Conservation (phyloP, 1,140 invertebrate genomes). For the Drosophila micromelanica region DNA sequence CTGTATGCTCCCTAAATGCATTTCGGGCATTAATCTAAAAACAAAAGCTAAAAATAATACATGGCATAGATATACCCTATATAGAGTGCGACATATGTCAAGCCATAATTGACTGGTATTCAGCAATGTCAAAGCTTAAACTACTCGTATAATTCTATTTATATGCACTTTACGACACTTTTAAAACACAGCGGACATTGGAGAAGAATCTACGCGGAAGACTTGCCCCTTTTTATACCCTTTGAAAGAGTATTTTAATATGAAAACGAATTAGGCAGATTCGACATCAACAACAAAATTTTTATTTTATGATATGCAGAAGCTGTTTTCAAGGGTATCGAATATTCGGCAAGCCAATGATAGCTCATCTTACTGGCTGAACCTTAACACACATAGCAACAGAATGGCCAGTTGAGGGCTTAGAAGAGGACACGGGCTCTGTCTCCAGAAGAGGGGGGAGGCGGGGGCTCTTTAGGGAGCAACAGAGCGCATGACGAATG, state of each 20-base stretch:
- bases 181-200: constrained; percentile 1
- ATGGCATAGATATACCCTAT: not conserved
- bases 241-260: not conserved
- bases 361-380: not conserved
- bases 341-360: not conserved
- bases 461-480: not conserved
- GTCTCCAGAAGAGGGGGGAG: not conserved
- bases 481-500: constrained; percentile 43
- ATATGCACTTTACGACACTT: constrained; percentile 33
- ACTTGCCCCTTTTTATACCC: not conserved
- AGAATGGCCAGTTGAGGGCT: not conserved
- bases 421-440: not conserved
- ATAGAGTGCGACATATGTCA: not conserved
- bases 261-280: not conserved
- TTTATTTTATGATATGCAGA: not conserved
- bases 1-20: not conserved
- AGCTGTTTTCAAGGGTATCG: not conserved
- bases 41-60: constrained; percentile 21
- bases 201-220: not conserved
- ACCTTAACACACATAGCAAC: not conserved
- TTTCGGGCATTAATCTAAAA: not conserved
- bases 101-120: constrained; percentile 4
- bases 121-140: constrained; percentile 19
- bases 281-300: too few relatives aligned
- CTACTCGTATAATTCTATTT: constrained; percentile 26